Evolutionary conservation across 2,113 vertebrate genomes (phyloP), one percentile per base, ranked within the genome.

Genomic region (Nannobrachium achirus): DNA sequence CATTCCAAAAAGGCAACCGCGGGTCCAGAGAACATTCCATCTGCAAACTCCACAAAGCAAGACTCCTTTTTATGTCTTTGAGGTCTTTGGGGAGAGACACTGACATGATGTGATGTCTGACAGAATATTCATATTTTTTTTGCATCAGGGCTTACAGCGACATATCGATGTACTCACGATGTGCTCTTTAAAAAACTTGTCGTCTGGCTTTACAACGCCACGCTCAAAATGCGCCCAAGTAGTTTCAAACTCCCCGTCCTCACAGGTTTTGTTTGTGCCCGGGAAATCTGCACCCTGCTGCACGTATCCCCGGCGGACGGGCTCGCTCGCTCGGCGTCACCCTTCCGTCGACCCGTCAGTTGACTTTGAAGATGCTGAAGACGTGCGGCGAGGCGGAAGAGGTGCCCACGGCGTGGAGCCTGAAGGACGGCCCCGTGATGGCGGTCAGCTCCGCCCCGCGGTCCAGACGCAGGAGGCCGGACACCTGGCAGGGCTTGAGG

Each of bases 351-450:
- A 1, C 10, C 20, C n/a, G 6, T 94, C 93, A 97, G 88, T 95
- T 95, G 76, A 97, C 91, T 81, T 94, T 95, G 52, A 97, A 97
- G 82, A 96, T 95, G 73, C 95, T 95, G 50, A 97, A 96, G 89
- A 95, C 94, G 76, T 96, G 94, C 69, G 92, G 86, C 40, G 88
- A 89, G 66, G 84, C 84, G 0, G 84, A 84, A 1, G 79, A 66
- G 2, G 71, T 94, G 55, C 91, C 93, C 45, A 91, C 89, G 0
- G 81, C 82, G 79, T 94, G 93, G 55, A 97, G 92, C 5, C 88
- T 91, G 84, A 94, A 93, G n/a, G 86, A 78, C 0, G 89, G 83
- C 46, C 95, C 93, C 0, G 95, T 96, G 40, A 91, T 75, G 68
- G 95, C 87, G 89, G 6, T n/a, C n/a, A 97, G 90, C 87, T 92